Evolutionary conservation across 2,113 vertebrate species (phyloP), one percentile per base, ranked within the genome.

Genomic region (Pleuronectes platessa): DNA sequence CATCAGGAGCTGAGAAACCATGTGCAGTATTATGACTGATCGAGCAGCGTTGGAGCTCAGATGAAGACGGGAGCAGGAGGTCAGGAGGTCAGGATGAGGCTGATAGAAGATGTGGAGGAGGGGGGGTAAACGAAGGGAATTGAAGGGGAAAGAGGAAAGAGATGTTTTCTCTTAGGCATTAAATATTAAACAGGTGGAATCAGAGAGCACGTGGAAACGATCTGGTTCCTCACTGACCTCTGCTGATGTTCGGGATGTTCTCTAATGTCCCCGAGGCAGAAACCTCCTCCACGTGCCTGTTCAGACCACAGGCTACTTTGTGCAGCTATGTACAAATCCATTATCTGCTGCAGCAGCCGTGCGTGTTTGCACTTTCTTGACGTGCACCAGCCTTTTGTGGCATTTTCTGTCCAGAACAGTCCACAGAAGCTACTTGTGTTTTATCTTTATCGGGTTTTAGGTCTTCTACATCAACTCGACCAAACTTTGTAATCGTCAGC

Each of bases 101-200:
- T 31, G 27, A 27, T 4, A 5, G 31, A 31, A 31, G 31, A 31
- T 31, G 31, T 31, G 31, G 31, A 31, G 31, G 27, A 27, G 27
- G 27, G 27, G 27, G 27, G 5, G 31, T 6, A 31, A 31, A 31
- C 0, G 35, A 59, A 5, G 37, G 64, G 61, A 60, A 60, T 37
- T 8, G 40, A 51, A 62, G 20, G 23, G 24, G 69, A 21, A 58
- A 51, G 24, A 0, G 11, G 9, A 26, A 70, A 47, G 6, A 27
- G 79, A 66, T 31, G 31, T 27, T 45, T 27, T 1, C 49, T 53
- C 40, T 42, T 42, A 3, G 3, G 40, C 40, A 88, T 91, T 88
- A 91, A 91, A 88, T 85, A 91, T 91, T 89, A 54, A 91, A 71
- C 66, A 71, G 66, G 49, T 8, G 35, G 77, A 88, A 89, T 77